These are phyloP conservation scores for Xylota sylvarum DNA, from an alignment of 2,888 invertebrate genomes.

Conservation along the genomic window DNA sequence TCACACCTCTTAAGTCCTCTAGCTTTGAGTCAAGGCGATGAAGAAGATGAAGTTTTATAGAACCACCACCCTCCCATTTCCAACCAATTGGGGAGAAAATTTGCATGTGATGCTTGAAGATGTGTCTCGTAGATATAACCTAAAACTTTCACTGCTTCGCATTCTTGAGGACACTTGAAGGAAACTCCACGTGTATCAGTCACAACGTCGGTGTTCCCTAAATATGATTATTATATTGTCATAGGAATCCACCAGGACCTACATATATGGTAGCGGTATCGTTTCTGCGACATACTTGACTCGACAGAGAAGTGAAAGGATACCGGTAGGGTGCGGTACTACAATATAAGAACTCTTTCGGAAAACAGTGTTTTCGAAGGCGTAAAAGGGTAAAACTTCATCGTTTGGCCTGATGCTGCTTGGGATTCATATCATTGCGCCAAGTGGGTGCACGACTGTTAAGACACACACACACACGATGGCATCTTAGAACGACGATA, in stretches of 20 bases:
- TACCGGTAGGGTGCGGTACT: neutral
- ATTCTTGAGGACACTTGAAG: constrained; percentile 49
- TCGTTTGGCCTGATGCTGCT: constrained; percentile 57
- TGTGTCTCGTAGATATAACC: constrained; percentile 40
- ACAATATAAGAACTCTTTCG: constrained; percentile 28
- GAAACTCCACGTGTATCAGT: constrained; percentile 66
- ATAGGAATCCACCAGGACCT: constrained; percentile 34
- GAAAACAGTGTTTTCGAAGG: constrained; percentile 58
- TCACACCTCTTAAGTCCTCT: constrained; percentile 60
- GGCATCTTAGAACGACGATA: constrained; percentile 36
- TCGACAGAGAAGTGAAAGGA: neutral
- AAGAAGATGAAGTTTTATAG: constrained; percentile 64
- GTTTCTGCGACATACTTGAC: constrained; percentile 6
- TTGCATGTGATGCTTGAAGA: constrained; percentile 55
- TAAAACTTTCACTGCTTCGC: constrained; percentile 56
- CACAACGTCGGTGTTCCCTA: constrained; percentile 59
- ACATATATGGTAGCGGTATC: neutral
- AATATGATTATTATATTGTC: constrained; percentile 75
- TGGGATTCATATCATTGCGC: constrained; percentile 57
- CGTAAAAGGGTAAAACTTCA: constrained; percentile 68
- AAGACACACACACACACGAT: constrained; percentile 42
- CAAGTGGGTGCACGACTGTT: constrained; percentile 51
- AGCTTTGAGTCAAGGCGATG: constrained; percentile 46
- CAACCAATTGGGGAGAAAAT: constrained; percentile 17
- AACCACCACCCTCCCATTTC: neutral